Percentiles rank a stretch among this genome's conserved stretches.
These are phyloP conservation scores for Coilia nasus DNA, from an alignment of 2,797 vertebrate genomes.

Conservation along the genomic window DNA sequence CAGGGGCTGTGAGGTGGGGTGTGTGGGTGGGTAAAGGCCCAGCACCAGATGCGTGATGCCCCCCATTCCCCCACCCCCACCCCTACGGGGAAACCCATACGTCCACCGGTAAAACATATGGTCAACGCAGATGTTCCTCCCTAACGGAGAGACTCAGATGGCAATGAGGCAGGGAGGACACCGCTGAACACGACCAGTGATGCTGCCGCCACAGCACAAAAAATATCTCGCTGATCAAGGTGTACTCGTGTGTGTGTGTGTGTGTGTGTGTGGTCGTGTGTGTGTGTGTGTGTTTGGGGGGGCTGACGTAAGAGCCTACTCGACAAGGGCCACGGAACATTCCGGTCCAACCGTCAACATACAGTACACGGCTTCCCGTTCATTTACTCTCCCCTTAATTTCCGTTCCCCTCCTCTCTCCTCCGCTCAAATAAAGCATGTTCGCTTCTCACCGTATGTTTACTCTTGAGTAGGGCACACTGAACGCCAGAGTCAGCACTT, in stretches of 20 bases:
- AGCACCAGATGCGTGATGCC: background rate
- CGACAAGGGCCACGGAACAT: background rate
- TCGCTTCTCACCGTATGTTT: background rate
- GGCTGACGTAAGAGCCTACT: too few species aligned
- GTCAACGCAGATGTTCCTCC: conserved; percentile 28
- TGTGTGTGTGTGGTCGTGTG: too few species aligned
- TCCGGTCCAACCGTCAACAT: background rate
- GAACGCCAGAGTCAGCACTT: background rate
- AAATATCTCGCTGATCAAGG: background rate
- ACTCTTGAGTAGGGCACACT: background rate
- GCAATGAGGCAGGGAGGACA: conserved; percentile 24
- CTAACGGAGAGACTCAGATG: conserved; percentile 30
- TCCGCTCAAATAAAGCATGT: background rate
- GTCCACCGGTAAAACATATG: conserved; percentile 10
- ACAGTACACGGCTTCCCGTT: background rate
- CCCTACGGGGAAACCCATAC: background rate
- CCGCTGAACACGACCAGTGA: background rate
- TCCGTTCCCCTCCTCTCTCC: background rate
- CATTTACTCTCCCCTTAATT: background rate
- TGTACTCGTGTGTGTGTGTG: too few species aligned
- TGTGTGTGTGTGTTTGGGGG: too few species aligned
- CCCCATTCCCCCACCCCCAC: too few species aligned
- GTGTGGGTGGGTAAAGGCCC: background rate
- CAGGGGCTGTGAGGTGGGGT: background rate
- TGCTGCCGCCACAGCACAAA: background rate